Base-by-base conservation (phyloP, 2,888 invertebrate genomes). In the Sinelater perroti region DNA sequence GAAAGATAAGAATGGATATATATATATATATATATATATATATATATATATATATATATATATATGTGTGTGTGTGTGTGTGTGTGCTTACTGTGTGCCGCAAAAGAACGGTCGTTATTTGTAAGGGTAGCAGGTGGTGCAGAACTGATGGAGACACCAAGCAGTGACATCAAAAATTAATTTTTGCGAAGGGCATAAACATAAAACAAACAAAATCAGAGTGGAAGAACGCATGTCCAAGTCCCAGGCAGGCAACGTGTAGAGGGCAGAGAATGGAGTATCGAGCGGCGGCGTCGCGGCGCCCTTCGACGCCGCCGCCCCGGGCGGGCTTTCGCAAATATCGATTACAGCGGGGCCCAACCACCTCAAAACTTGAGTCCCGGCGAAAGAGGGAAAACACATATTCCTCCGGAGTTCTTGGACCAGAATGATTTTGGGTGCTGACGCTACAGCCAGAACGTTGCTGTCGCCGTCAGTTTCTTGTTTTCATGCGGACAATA, bases 321-420 rank as follows among this genome's bases (percentile, higher is more conserved):
- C 42, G 44, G 40, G 36, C 62, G 35, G 26, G 35, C 1, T 35
- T 50, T 36, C 51, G 42, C 47, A 36, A 46, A 28, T 55, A 61
- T 63, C 54, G 58, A 58, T 58, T 58, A 42, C 51, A 16, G 8
- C 16, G 26, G 10, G 10, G 18, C n/a, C 36, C 1, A 38, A 52
- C 61, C 63, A 64, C 72, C 74, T 72, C 72, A 62, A 72, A 72
- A 71, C 70, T 75, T 72, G 68, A 62, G 70, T 72, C 73, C 71
- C 70, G 65, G 67, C 63, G 65, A 60, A 56, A 63, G 61, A 64
- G 68, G 65, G 69, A 68, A 67, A 44, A 62, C 54, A 44, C 38
- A 59, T 62, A 58, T 65, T 60, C 61, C 64, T 65, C 63, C 59
- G 63, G 60, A 63, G 62, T 63, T 58, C 61, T 58, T 59, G 64